These are phyloP conservation scores for Nephrotoma appendiculata DNA, from an alignment of 2,888 invertebrate genomes.

Conservation along the genomic window DNA sequence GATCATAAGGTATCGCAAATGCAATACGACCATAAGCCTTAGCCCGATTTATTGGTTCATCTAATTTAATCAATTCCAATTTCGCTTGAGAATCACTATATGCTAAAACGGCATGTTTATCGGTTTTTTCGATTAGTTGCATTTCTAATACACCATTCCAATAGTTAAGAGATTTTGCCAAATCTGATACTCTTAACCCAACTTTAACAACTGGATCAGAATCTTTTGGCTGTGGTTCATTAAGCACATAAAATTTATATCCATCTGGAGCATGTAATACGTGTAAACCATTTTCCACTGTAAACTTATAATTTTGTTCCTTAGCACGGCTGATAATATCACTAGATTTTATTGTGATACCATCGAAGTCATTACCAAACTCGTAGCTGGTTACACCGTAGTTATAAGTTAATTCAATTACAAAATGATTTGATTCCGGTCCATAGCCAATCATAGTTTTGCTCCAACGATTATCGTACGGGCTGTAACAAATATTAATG, in stretches of 20 bases:
- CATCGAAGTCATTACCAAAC: conserved; percentile 81
- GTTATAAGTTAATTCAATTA: conserved; percentile 93
- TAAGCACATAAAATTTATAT: conserved; percentile 68
- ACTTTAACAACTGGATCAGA: conserved; percentile 71
- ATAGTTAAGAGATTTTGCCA: conserved; percentile 61
- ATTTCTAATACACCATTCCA: conserved; percentile 72
- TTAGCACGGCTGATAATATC: conserved; percentile 61
- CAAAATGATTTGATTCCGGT: conserved; percentile 87
- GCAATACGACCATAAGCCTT: conserved; percentile 92
- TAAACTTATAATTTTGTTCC: conserved; percentile 54
- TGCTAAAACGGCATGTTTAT: conserved; percentile 48
- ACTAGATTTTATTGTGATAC: conserved; percentile 68
- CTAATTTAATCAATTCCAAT: conserved; percentile 43
- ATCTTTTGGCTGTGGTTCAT: conserved; percentile 51
- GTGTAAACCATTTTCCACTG: conserved; percentile 42
- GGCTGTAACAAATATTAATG: conserved; percentile 39
- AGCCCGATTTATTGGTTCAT: conserved; percentile 55
- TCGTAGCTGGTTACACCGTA: conserved; percentile 83
- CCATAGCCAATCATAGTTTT: conserved; percentile 99
- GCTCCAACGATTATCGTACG: conserved; percentile 95
- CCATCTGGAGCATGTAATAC: conserved; percentile 80
- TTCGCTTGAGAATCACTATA: conserved; percentile 61
- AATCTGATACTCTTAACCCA: conserved; percentile 59
- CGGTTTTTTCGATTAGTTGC: conserved; percentile 47
- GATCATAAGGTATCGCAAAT: conserved; percentile 68